Conservation (phyloP, 2,113 vertebrate species). For the Desmodus rotundus region DNA sequence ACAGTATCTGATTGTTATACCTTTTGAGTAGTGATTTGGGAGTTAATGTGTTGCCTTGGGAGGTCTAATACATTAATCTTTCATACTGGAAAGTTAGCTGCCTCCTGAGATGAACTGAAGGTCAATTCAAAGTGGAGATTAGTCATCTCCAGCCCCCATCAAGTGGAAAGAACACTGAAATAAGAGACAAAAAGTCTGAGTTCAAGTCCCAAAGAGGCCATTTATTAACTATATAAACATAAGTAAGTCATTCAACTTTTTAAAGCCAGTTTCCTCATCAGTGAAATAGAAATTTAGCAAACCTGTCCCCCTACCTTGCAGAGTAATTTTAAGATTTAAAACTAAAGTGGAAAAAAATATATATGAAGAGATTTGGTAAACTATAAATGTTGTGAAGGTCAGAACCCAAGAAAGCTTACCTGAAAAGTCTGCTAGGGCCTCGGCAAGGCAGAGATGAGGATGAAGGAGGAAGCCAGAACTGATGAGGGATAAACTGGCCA, state of each 20-base stretch:
- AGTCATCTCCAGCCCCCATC: not conserved
- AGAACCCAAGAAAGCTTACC: not conserved
- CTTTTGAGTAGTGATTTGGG: not conserved
- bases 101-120: constrained; percentile 9
- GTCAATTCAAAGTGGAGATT: not conserved
- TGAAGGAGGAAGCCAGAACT: not conserved
- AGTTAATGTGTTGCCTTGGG: not conserved
- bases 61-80: not conserved
- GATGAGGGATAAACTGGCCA: not conserved
- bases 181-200: not conserved
- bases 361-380: constrained; percentile 8
- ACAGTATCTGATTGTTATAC: not conserved
- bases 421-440: not conserved
- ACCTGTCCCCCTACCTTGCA: not conserved
- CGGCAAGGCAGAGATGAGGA: not conserved
- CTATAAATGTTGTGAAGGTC: not conserved
- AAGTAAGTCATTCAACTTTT: not conserved
- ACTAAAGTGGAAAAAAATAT: not conserved
- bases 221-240: not conserved
- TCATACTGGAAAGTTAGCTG: not conserved
- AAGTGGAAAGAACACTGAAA: not conserved
- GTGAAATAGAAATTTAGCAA: not conserved
- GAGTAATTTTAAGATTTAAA: constrained; percentile 25
- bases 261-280: not conserved
- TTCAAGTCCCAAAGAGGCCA: not conserved